phyloP scores from a whole-genome alignment of 1,140 invertebrate species.

The Drosophila littoralis region DNA sequence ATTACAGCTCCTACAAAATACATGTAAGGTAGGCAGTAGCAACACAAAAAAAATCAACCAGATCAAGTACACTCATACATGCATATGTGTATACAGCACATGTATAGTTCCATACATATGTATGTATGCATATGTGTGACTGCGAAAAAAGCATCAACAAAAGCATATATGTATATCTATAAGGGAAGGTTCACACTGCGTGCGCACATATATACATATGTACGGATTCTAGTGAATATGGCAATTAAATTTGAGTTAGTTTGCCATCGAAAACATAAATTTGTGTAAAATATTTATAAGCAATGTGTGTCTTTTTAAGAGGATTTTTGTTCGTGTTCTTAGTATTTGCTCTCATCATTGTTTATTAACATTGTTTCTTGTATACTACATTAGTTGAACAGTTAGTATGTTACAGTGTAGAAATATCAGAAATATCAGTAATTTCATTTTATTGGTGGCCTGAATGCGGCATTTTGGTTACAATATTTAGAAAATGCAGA shows the following conservation, averaged over 20 bases:
- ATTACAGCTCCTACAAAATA: slow-evolving; percentile 54
- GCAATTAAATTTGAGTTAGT: background rate
- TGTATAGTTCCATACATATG: slow-evolving; percentile 2
- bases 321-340: background rate
- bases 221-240: background rate
- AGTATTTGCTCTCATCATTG: background rate
- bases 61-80: slow-evolving; percentile 3
- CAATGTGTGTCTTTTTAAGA: background rate
- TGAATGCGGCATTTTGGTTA: background rate
- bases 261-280: background rate
- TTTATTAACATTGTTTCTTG: background rate
- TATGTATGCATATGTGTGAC: background rate
- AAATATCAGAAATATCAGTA: too few relatives aligned
- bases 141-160: background rate
- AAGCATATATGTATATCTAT: background rate
- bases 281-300: background rate
- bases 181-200: background rate
- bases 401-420: too few relatives aligned
- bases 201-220: background rate
- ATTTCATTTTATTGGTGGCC: too few relatives aligned
- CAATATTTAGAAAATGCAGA: background rate
- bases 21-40: slow-evolving; percentile 56
- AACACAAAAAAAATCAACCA: slow-evolving; percentile 15
- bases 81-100: background rate
- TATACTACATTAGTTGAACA: background rate